Conservation (phyloP, 2,888 invertebrate genomes). For the Drosophila subquinaria region DNA sequence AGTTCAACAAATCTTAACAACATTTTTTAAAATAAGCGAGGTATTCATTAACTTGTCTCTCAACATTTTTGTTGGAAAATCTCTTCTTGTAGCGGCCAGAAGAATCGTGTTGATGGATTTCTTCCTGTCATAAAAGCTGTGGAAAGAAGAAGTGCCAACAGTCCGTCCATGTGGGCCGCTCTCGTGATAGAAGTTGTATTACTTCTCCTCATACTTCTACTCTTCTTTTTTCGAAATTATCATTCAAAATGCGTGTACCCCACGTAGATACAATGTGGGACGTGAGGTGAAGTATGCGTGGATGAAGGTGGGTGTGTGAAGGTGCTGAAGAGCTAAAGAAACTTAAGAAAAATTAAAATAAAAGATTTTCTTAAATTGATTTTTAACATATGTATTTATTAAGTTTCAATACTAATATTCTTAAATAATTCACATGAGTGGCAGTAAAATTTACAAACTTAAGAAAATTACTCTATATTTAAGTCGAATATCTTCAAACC, state of each 20-base stretch:
- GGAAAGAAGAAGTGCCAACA: slow-evolving; percentile 56
- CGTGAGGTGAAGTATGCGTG: slow-evolving; percentile 18
- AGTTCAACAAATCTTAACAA: too few relatives aligned
- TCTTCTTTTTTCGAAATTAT: slow-evolving; percentile 51
- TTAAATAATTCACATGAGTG: too few relatives aligned
- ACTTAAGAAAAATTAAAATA: neutral
- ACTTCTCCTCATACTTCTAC: slow-evolving; percentile 26
- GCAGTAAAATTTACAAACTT: too few relatives aligned
- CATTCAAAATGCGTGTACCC: slow-evolving; percentile 59
- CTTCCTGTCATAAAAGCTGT: slow-evolving; percentile 74
- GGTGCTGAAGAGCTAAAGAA: too few relatives aligned
- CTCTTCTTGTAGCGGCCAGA: slow-evolving; percentile 37
- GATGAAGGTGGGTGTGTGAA: slow-evolving; percentile 32
- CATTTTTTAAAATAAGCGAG: neutral
- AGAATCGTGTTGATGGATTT: slow-evolving; percentile 76
- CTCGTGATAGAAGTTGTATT: slow-evolving; percentile 59
- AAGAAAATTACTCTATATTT: too few relatives aligned
- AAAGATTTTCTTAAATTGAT: neutral
- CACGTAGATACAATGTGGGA: slow-evolving; percentile 19
- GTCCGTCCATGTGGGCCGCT: slow-evolving; percentile 51
- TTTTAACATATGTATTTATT: neutral
- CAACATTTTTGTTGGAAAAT: slow-evolving; percentile 30
- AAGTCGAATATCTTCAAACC: too few relatives aligned
- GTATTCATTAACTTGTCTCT: neutral
- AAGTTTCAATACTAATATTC: neutral